These are phyloP conservation scores for Diaphora mendica DNA, from an alignment of 2,888 invertebrate species.

Conservation along the genomic window DNA sequence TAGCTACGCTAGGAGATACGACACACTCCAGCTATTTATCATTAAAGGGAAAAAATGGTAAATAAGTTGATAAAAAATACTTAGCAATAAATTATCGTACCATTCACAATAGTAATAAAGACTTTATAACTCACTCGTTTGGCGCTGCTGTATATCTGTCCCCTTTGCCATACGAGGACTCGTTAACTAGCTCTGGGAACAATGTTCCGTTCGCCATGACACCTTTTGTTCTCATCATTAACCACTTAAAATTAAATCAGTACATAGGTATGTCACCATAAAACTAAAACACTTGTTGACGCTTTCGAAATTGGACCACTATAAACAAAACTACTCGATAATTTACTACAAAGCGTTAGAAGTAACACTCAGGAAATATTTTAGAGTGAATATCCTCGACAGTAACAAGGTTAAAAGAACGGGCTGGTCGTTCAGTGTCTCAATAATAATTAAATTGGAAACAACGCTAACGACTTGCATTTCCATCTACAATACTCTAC, in stretches of 20 bases:
- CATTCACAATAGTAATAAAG: background rate
- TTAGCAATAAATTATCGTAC: background rate
- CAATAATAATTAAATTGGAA: slow-evolving; percentile 16
- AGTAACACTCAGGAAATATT: slow-evolving; percentile 70
- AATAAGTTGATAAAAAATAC: background rate
- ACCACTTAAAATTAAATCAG: slow-evolving; percentile 44
- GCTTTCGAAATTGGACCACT: slow-evolving; percentile 16
- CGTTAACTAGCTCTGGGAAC: slow-evolving; percentile 56
- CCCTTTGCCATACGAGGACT: slow-evolving; percentile 79
- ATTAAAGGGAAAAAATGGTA: too few relatives aligned
- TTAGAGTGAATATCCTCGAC: slow-evolving; percentile 78
- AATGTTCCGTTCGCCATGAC: slow-evolving; percentile 68
- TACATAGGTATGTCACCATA: background rate
- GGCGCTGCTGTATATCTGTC: slow-evolving; percentile 82
- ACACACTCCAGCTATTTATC: too few relatives aligned
- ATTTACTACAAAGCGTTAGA: slow-evolving; percentile 46
- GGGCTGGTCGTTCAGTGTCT: slow-evolving; percentile 41
- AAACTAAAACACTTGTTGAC: slow-evolving; percentile 7
- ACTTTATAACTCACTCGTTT: slow-evolving; percentile 72
- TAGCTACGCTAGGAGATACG: too few relatives aligned
- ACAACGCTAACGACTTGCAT: background rate
- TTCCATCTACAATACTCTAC: background rate
- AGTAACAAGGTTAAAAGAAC: slow-evolving; percentile 75
- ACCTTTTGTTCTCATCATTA: slow-evolving; percentile 68
- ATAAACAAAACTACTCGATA: slow-evolving; percentile 28